These are phyloP conservation scores for Leptodactylus fallax DNA, from an alignment of 2,797 vertebrate genomes.

Conservation along the genomic window DNA sequence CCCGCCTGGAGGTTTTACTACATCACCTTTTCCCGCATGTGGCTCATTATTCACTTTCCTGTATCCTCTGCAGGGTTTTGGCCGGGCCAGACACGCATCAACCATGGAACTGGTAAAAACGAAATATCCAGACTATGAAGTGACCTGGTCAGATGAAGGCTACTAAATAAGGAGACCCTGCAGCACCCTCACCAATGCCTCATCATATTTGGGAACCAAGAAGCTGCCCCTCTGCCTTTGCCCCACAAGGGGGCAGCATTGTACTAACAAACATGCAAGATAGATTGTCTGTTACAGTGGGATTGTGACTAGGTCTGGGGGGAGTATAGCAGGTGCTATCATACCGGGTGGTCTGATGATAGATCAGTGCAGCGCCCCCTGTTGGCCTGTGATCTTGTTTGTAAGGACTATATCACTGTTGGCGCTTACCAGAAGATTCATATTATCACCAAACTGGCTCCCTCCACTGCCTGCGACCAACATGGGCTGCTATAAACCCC, in stretches of 20 bases:
- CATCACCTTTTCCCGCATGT: too few relatives aligned
- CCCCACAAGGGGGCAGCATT: background rate
- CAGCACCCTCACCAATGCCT: background rate
- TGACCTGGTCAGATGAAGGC: slow-evolving; percentile 93
- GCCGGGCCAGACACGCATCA: slow-evolving; percentile 86
- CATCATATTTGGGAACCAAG: background rate
- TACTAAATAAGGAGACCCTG: slow-evolving; percentile 77
- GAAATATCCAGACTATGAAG: slow-evolving; percentile 85
- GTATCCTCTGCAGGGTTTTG: slow-evolving; percentile 82
- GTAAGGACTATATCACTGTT: too few relatives aligned
- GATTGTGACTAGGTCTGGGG: too few relatives aligned
- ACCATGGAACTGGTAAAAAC: slow-evolving; percentile 88
- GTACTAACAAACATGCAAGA: background rate
- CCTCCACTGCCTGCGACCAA: background rate
- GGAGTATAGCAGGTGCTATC: too few relatives aligned
- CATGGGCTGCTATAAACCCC: too few relatives aligned
- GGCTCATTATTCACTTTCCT: background rate
- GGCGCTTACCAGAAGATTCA: too few relatives aligned
- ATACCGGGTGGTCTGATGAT: background rate
- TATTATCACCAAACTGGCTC: background rate
- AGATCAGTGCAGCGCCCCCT: background rate
- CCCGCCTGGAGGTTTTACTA: too few relatives aligned
- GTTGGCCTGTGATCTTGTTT: background rate
- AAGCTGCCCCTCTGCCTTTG: background rate
- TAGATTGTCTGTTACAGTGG: background rate